phyloP scores from a whole-genome alignment of 2,797 vertebrate species.

The Brotogeris chrysoptera region DNA sequence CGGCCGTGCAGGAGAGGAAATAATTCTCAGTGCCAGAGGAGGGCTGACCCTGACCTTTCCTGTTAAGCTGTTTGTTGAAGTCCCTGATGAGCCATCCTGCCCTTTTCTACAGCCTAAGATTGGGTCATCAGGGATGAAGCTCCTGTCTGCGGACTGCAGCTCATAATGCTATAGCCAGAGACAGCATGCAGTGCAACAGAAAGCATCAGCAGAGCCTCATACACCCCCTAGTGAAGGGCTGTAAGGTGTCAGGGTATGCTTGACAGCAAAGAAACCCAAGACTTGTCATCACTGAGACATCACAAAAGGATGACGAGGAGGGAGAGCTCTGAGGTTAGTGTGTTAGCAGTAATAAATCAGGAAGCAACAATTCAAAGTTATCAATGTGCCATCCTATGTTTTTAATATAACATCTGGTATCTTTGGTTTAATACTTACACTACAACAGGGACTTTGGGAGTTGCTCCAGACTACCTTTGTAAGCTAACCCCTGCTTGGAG shows the following conservation, averaged over 20 bases:
- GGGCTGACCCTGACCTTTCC: constrained; percentile 18
- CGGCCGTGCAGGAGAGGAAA: background rate
- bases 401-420: background rate
- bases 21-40: background rate
- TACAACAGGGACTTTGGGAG: background rate
- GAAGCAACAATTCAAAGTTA: background rate
- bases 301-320: background rate
- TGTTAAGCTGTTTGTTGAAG: background rate
- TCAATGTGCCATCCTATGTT: background rate
- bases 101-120: background rate
- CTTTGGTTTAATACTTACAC: background rate
- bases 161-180: background rate
- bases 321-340: background rate
- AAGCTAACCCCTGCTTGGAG: background rate
- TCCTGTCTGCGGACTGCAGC: background rate
- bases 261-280: background rate
- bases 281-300: background rate
- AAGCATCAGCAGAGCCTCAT: background rate
- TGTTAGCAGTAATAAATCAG: background rate
- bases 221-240: background rate
- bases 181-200: background rate
- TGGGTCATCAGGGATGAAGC: background rate
- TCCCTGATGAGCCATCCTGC: background rate
- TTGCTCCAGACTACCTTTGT: background rate
- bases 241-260: background rate